phyloP scores from a whole-genome alignment of 1,140 invertebrate genomes.

The Antheraea mylitta region DNA sequence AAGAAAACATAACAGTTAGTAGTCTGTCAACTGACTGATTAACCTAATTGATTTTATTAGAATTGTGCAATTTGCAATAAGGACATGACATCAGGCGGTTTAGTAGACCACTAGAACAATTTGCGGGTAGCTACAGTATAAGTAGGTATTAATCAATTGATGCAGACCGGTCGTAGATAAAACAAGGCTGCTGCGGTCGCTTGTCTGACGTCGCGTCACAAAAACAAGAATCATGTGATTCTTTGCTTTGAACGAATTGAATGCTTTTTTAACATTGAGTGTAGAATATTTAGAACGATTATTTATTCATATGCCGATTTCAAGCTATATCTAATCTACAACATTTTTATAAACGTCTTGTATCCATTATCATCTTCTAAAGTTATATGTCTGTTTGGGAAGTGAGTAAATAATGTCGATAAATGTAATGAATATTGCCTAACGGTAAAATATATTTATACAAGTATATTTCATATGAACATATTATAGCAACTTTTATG shows the following conservation, averaged over 20 bases:
- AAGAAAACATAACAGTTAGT: background rate
- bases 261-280: slow-evolving; percentile 7
- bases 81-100: slow-evolving; percentile 39
- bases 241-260: slow-evolving; percentile 12
- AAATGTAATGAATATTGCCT: too few species aligned
- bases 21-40: slow-evolving; percentile 20
- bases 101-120: slow-evolving; percentile 19
- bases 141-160: slow-evolving; percentile 42
- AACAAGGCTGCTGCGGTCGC: slow-evolving; percentile 26
- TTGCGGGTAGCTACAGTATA: slow-evolving; percentile 23
- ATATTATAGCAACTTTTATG: too few species aligned
- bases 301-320: background rate
- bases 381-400: too few species aligned
- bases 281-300: slow-evolving; percentile 4
- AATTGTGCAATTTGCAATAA: slow-evolving; percentile 26
- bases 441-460: too few species aligned
- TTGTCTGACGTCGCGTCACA: slow-evolving; percentile 11
- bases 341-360: too few species aligned
- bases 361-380: too few species aligned
- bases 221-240: slow-evolving; percentile 26
- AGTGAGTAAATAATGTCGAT: too few species aligned
- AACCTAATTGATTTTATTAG: slow-evolving; percentile 36
- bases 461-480: too few species aligned
- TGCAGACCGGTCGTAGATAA: slow-evolving; percentile 28
- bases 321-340: background rate